Conservation (phyloP, 1,140 invertebrate species). For the Drosophila guanche region DNA sequence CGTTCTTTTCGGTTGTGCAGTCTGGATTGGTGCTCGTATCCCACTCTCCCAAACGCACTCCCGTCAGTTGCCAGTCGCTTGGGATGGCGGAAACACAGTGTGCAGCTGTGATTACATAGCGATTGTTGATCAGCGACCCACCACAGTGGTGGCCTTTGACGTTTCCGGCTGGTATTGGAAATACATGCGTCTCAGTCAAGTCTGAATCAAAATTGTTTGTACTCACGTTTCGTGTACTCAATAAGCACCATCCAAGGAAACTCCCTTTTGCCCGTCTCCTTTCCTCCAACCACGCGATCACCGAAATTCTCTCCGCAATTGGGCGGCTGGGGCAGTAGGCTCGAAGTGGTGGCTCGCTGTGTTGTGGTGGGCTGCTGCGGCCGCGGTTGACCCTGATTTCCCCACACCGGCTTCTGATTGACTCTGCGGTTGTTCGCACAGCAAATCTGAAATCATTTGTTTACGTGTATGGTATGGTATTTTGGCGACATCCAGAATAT, state of each 20-base stretch:
- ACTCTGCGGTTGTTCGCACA: slow-evolving; percentile 50
- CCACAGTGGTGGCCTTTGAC: slow-evolving; percentile 86
- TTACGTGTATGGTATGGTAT: not conserved
- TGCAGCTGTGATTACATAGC: slow-evolving; percentile 88
- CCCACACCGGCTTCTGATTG: slow-evolving; percentile 34
- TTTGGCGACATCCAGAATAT: not conserved
- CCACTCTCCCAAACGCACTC: slow-evolving; percentile 87
- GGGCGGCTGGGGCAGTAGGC: slow-evolving; percentile 53
- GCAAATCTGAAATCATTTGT: slow-evolving; percentile 49
- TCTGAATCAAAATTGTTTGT: not conserved
- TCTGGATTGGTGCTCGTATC: slow-evolving; percentile 85
- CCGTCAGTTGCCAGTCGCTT: slow-evolving; percentile 59
- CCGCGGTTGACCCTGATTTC: slow-evolving; percentile 18
- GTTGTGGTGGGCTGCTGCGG: slow-evolving; percentile 6
- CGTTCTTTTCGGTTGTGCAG: slow-evolving; percentile 84
- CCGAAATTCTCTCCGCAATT: slow-evolving; percentile 79
- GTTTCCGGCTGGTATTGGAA: slow-evolving; percentile 44
- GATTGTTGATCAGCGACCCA: slow-evolving; percentile 87
- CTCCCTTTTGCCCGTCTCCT: slow-evolving; percentile 86
- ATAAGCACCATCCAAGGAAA: slow-evolving; percentile 89
- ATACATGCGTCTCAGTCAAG: not conserved
- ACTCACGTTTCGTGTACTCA: slow-evolving; percentile 76
- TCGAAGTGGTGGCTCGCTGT: slow-evolving; percentile 1
- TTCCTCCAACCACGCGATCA: slow-evolving; percentile 86
- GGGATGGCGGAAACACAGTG: slow-evolving; percentile 88